Evolutionary conservation across 2,113 vertebrate genomes (phyloP), one percentile per base, ranked within the genome.

Genomic region (Ictalurus furcatus): DNA sequence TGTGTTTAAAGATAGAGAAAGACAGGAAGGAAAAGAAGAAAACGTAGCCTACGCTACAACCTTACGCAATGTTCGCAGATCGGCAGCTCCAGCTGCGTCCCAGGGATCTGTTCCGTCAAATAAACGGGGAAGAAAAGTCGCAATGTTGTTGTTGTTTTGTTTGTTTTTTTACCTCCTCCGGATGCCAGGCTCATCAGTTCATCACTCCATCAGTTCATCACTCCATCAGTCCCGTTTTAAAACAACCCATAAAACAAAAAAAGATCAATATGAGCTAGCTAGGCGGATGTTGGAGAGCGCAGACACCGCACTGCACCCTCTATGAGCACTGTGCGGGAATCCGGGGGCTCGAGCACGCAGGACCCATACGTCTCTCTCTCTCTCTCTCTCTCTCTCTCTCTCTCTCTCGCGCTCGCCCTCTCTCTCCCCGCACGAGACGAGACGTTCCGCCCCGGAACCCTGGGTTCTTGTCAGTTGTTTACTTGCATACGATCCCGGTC

Each of bases 351-450:
- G 93, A 94, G 94, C 94, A 93, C 94, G 93, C 94, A 95, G 94
- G 93, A 95, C 94, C 94, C 95, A 96, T 94, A 94, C 92, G 94
- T 93, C 93, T 96, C 92, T 92, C 90, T 88, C 93, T 34, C n/a
- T 21, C 44, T 23, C 78, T 54, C 21, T 48, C 37, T 44, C 19
- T 25, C 40, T 28, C 34, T 8, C 37, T 44, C 34, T 37, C 71
- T 44, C 34, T 11, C 34, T 11, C n/a, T n/a, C 65, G n/a, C 30
- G 37, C 69, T 73, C 30, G 37, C 16, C 19, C 52, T 56, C 28
- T 82, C 54, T 82, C 52, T 30, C 48, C 17, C 54, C 17, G 54
- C 54, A 34, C 80, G n/a, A 59, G 40, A 94, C 88, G 92, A 93
- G 93, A 93, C 93, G 94, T 92, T 90, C 88, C 92, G 91, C 90